Base-by-base conservation (phyloP, 2,888 invertebrate genomes). In the Lordiphosa fenestrarum region DNA sequence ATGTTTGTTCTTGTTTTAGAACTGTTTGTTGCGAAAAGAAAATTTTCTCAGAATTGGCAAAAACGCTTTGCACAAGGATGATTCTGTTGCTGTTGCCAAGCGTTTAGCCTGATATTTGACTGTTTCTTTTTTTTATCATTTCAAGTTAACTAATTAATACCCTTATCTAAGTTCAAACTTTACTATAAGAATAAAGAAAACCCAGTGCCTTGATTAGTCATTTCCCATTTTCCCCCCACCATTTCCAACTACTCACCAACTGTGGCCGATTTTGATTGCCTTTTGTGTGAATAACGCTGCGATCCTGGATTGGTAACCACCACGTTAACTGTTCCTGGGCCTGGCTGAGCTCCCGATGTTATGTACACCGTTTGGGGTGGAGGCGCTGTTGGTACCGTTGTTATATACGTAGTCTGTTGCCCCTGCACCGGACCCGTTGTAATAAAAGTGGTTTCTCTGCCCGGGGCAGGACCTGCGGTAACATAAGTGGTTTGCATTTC, bases 381-480 rank as follows among this genome's bases (percentile, higher is more conserved):
- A 5, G 53, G 51, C 10, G 54, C 40, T 5, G 49, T 35, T 19
- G 41, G 47, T 1, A 47, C 55, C 5, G 56, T 71, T 30, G 38
- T 62, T 23, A 71, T 44, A 23, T 72, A 75, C 13, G 61, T 57
- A 9, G 56, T 76, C 25, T 73, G 54, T 48, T 63, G 6, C 3
- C 25, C 35, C 37, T 51, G 62, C 4, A 41, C 41, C n/a, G 59
- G 62, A 3, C 58, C 58, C 21, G 58, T 41, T n/a, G 39, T 13
- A 1, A 62, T 39, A 12, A 44, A 61, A 4, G 52, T 52, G 21
- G 62, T 61, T 25, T 60, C 62, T 42, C 61, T 61, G 6, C 30
- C 42, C 6, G 59, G 36, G 21, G 38, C 41, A 10, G 37, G 52
- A 9, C 33, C 62, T 38, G 42, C 2, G 35, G 62, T 60, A 2